Evolutionary conservation across 2,797 vertebrate genomes (phyloP).

Genomic region (Spinus pinus): DNA sequence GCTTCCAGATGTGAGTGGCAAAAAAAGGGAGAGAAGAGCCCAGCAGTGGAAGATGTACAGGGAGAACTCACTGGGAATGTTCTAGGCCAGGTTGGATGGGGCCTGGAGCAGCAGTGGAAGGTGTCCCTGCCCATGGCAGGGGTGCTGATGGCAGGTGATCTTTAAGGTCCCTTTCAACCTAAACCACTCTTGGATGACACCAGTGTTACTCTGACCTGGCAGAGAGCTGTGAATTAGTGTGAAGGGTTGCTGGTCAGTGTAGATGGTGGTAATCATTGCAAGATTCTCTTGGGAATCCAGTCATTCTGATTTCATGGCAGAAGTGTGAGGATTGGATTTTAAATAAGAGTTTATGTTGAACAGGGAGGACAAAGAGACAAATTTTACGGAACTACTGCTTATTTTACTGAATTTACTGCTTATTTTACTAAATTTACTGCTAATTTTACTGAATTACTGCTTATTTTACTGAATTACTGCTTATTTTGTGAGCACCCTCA

Average conservation of each 20-base stretch:
- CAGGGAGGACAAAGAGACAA: background rate
- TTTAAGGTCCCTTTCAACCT: background rate
- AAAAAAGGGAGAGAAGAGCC: background rate
- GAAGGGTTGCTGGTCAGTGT: background rate
- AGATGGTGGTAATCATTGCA: accelerated
- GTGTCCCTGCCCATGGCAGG: background rate
- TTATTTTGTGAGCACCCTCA: background rate
- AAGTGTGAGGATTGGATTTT: background rate
- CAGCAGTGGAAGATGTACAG: background rate
- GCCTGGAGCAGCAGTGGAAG: background rate
- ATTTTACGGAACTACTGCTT: background rate
- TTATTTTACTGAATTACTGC: background rate
- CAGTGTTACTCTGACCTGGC: background rate
- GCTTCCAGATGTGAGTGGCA: background rate
- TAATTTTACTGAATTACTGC: background rate
- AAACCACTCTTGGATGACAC: background rate
- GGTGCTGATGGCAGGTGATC: background rate
- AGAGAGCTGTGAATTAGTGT: background rate
- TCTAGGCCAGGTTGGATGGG: background rate
- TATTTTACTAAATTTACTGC: background rate
- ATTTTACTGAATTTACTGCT: background rate
- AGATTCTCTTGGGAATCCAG: background rate
- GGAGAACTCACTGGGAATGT: background rate
- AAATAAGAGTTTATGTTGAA: background rate
- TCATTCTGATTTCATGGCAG: background rate